Evolutionary conservation across 2,113 vertebrate species (phyloP).

Genomic region (Paracanthobrama guichenoti): DNA sequence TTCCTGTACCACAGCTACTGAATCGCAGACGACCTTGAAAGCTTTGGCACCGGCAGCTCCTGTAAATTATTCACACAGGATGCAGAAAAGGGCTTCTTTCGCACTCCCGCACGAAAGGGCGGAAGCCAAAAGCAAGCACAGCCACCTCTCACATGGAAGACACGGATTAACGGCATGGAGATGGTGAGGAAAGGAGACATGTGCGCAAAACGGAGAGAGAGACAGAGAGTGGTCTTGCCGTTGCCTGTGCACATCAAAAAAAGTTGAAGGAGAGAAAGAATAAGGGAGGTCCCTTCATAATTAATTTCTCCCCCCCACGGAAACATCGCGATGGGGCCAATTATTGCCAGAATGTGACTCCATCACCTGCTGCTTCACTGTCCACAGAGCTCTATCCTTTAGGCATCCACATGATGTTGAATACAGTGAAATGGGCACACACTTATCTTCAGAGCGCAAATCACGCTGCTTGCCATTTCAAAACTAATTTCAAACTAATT

Average conservation of each 20-base stretch:
- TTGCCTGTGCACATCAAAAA: conserved; percentile 27
- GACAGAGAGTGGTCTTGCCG: neutral
- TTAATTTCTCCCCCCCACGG: conserved; percentile 54
- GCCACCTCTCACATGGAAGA: conserved; percentile 7
- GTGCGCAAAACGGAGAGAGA: neutral
- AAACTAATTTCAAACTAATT: neutral
- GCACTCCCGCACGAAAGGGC: conserved; percentile 36
- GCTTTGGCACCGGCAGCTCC: conserved; percentile 49
- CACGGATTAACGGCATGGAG: conserved; percentile 6
- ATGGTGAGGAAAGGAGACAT: conserved; percentile 9
- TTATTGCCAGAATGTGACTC: conserved; percentile 53
- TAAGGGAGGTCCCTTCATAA: conserved; percentile 54
- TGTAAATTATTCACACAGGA: conserved; percentile 62
- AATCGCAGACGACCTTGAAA: conserved; percentile 56
- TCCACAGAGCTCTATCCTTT: conserved; percentile 53
- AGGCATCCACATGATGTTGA: conserved; percentile 13
- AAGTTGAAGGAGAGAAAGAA: conserved; percentile 17
- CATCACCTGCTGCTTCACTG: conserved; percentile 51
- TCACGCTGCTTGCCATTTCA: neutral
- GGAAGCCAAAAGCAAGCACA: conserved; percentile 36
- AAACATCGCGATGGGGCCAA: conserved; percentile 54
- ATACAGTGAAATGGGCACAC: conserved; percentile 9
- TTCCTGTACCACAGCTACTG: conserved; percentile 41
- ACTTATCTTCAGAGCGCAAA: neutral
- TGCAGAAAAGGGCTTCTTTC: conserved; percentile 31